phyloP scores from a whole-genome alignment of 2,113 vertebrate genomes.

The Eudorcas thomsonii region DNA sequence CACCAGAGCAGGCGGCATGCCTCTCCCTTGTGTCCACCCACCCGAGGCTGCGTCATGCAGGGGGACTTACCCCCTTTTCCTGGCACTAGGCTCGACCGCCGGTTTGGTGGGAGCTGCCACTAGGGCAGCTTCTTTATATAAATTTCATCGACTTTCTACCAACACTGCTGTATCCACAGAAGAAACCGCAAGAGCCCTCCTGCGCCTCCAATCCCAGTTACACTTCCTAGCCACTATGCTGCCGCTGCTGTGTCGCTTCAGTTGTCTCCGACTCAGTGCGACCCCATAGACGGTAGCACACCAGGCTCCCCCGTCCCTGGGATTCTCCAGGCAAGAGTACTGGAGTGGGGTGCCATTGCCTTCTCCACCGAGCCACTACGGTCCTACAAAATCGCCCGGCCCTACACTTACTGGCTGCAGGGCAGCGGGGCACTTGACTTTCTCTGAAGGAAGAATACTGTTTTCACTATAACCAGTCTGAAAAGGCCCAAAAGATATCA shows the following conservation, averaged over 20 bases:
- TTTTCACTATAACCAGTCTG: background rate
- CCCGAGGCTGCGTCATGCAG: accelerated
- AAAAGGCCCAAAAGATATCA: background rate
- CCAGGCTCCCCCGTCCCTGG: no score
- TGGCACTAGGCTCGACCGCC: background rate
- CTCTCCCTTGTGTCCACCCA: no score
- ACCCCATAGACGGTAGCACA: no score
- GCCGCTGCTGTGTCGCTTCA: no score
- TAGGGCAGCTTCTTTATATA: background rate
- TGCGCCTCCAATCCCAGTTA: background rate
- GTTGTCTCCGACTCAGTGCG: no score
- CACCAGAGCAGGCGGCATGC: accelerated
- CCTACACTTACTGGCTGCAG: background rate
- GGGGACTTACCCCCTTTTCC: background rate
- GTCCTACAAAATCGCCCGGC: background rate
- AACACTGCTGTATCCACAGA: background rate
- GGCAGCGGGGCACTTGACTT: background rate
- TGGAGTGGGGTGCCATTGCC: no score
- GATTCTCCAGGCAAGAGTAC: no score
- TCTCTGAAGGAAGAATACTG: background rate
- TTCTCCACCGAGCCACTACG: no score
- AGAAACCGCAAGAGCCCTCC: background rate
- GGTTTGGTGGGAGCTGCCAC: background rate
- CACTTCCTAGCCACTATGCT: background rate
- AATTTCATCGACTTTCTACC: background rate